These are phyloP conservation scores for Meriones unguiculatus DNA, from an alignment of 2,113 vertebrate genomes.

Conservation along the genomic window DNA sequence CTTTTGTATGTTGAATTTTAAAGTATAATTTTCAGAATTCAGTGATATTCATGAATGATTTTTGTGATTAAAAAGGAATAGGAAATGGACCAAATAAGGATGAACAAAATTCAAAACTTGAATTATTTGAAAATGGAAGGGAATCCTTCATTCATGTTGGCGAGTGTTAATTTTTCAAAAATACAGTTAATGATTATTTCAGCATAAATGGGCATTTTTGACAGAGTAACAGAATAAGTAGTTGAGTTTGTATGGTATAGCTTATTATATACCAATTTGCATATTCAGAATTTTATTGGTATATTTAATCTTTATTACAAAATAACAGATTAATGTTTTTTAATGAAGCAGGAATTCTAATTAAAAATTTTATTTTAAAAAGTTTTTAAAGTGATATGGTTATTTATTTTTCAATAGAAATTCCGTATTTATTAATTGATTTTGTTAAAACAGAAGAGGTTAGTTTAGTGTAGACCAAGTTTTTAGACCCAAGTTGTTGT, in stretches of 20 bases:
- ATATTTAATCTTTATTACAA: constrained; percentile 56
- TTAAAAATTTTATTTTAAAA: neutral
- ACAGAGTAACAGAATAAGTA: constrained; percentile 46
- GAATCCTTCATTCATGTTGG: constrained; percentile 57
- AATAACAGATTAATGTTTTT: constrained; percentile 31
- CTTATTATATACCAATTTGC: constrained; percentile 17
- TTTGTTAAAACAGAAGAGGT: constrained; percentile 47
- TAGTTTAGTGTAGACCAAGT: constrained; percentile 41
- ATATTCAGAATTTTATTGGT: constrained; percentile 46
- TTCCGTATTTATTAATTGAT: constrained; percentile 40
- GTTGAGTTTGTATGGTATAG: constrained; percentile 32
- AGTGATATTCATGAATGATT: constrained; percentile 84
- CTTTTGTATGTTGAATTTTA: constrained; percentile 69
- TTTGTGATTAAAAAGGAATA: constrained; percentile 61
- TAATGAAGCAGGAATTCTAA: constrained; percentile 36
- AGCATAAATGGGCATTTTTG: constrained; percentile 57
- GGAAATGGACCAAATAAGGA: constrained; percentile 33
- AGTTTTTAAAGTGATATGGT: constrained; percentile 37
- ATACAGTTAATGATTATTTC: constrained; percentile 46
- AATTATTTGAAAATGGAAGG: constrained; percentile 52
- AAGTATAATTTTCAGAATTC: constrained; percentile 78
- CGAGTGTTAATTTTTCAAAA: constrained; percentile 26
- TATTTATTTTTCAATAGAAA: constrained; percentile 35
- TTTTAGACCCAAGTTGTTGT: constrained; percentile 6
- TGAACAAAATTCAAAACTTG: constrained; percentile 30